Conservation (phyloP, 2,113 vertebrate species). For the Hystrix cristata region DNA sequence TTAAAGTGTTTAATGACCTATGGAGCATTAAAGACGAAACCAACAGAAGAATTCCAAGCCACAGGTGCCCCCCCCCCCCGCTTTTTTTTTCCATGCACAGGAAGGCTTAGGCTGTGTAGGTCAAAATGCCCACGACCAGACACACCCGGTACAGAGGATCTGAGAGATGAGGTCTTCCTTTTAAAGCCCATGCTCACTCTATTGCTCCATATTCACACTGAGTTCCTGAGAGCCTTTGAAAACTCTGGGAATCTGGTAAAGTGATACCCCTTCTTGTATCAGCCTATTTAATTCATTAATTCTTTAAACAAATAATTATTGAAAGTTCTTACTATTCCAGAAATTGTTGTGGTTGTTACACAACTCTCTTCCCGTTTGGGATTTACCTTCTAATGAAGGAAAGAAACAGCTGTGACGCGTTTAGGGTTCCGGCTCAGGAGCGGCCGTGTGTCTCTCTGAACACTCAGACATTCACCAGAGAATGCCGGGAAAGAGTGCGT, state of each 20-base stretch:
- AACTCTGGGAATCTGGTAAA: background rate
- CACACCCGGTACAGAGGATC: background rate
- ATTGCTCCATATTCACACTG: accelerated
- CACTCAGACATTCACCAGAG: background rate
- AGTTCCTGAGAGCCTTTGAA: background rate
- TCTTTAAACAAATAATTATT: background rate
- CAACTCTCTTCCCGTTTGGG: background rate
- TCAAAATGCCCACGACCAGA: background rate
- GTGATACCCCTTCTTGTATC: accelerated
- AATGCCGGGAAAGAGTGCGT: background rate
- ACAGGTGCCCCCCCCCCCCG: background rate
- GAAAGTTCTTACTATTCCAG: background rate
- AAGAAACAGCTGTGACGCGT: background rate
- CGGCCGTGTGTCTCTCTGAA: accelerated
- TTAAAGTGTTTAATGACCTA: background rate
- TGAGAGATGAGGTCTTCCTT: background rate
- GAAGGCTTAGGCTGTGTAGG: background rate
- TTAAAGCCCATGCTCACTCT: background rate
- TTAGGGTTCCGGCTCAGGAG: background rate
- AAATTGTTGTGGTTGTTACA: background rate
- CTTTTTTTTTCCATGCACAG: background rate
- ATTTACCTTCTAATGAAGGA: background rate
- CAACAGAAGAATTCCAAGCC: background rate
- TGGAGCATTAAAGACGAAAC: background rate
- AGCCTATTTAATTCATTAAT: background rate